Evolutionary conservation across 2,888 invertebrate species (phyloP).

Genomic region (Tetragonisca angustula): DNA sequence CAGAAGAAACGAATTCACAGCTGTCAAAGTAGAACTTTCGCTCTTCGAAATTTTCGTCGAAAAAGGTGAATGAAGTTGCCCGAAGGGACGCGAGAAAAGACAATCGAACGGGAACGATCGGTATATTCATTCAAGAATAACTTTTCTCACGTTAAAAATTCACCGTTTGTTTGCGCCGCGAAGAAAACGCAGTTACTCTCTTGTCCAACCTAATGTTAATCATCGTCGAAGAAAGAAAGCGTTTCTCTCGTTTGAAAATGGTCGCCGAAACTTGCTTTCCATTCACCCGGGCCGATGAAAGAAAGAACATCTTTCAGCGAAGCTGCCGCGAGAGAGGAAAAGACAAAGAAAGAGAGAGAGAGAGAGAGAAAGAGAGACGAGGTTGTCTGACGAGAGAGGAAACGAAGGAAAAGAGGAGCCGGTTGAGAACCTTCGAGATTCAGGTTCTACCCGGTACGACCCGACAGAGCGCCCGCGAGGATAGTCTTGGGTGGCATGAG

Average conservation of each 20-base stretch:
- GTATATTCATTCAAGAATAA: too few relatives aligned
- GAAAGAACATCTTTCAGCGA: slow-evolving; percentile 4
- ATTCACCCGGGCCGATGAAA: slow-evolving; percentile 18
- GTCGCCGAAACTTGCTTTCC: slow-evolving; percentile 32
- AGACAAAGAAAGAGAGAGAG: too few relatives aligned
- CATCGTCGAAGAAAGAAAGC: background rate
- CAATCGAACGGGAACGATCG: too few relatives aligned
- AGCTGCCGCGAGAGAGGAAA: background rate
- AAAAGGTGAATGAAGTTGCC: too few relatives aligned
- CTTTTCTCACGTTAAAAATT: too few relatives aligned
- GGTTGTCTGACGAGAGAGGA: slow-evolving; percentile 48
- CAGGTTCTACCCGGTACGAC: slow-evolving; percentile 80
- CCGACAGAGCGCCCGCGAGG: slow-evolving; percentile 63
- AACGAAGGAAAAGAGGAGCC: slow-evolving; percentile 47
- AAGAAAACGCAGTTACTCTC: too few relatives aligned
- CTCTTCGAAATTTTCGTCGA: too few relatives aligned
- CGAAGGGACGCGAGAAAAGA: too few relatives aligned
- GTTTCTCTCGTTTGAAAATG: slow-evolving; percentile 10
- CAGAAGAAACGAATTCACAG: too few relatives aligned
- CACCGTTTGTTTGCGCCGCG: too few relatives aligned
- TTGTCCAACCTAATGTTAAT: background rate
- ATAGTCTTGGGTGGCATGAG: slow-evolving; percentile 79
- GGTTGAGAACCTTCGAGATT: slow-evolving; percentile 82
- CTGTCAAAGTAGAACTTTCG: too few relatives aligned
- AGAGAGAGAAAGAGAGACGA: slow-evolving; percentile 1